Conservation (phyloP, 2,888 invertebrate species). For the Drosophila aldrichi region DNA sequence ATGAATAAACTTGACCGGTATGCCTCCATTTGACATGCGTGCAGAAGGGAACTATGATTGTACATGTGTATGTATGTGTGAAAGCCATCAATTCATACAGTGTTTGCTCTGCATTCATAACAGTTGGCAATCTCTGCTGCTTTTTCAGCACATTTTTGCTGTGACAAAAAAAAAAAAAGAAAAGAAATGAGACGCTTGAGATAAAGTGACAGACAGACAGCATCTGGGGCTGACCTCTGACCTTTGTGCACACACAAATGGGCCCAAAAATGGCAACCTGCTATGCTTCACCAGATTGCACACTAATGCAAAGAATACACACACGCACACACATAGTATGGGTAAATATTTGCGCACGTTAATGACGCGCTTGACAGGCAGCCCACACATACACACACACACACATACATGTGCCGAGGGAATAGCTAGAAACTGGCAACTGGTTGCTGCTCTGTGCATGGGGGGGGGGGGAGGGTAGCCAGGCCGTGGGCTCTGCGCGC, state of each 20-base stretch:
- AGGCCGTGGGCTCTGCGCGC: neutral
- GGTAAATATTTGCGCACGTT: conserved; percentile 73
- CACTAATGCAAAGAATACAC: conserved; percentile 37
- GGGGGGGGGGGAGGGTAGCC: neutral
- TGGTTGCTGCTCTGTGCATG: conserved; percentile 4
- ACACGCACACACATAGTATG: conserved; percentile 6
- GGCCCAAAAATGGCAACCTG: conserved; percentile 60
- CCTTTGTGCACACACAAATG: conserved; percentile 52
- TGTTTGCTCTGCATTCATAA: conserved; percentile 24
- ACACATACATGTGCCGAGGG: neutral
- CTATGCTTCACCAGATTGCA: conserved; percentile 53
- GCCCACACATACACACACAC: conserved; percentile 6
- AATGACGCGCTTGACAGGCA: conserved; percentile 63
- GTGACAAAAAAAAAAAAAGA: too few relatives aligned
- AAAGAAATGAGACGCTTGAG: conserved; percentile 13
- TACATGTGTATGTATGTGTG: neutral
- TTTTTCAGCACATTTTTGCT: conserved; percentile 5
- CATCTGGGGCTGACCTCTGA: conserved; percentile 53
- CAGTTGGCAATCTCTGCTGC: conserved; percentile 1
- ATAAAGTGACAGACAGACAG: conserved; percentile 29
- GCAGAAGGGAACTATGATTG: neutral
- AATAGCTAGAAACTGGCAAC: conserved; percentile 7
- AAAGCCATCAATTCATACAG: conserved; percentile 14
- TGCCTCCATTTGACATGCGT: neutral
- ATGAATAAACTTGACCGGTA: neutral